Evolutionary conservation across 1,140 invertebrate genomes (phyloP).

Genomic region (Diorhabda sublineata): DNA sequence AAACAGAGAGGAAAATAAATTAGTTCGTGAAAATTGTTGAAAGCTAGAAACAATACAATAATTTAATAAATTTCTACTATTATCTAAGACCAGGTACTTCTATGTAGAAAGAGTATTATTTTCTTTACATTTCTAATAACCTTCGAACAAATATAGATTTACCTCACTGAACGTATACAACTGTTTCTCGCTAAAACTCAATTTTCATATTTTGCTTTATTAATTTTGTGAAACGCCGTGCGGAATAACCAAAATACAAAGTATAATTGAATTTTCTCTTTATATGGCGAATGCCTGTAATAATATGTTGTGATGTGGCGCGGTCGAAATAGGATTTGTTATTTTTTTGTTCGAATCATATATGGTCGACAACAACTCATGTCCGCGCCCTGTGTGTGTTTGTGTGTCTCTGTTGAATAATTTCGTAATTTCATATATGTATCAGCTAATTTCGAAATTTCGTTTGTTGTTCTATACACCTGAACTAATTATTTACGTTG

Average conservation of each 20-base stretch:
- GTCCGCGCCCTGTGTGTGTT: not conserved
- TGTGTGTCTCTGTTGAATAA: not conserved
- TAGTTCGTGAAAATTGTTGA: too few species aligned
- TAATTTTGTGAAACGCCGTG: slow-evolving; percentile 15
- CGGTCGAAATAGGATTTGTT: slow-evolving; percentile 5
- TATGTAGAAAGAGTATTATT: too few species aligned
- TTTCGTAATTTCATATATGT: not conserved
- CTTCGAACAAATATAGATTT: not conserved
- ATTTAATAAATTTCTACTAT: too few species aligned
- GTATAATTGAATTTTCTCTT: slow-evolving; percentile 9
- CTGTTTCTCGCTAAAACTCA: slow-evolving; percentile 10
- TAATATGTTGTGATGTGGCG: slow-evolving; percentile 11
- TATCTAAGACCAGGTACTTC: too few species aligned
- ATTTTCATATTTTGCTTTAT: slow-evolving; percentile 15
- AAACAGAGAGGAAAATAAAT: too few species aligned
- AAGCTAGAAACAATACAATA: too few species aligned
- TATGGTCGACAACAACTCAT: not conserved
- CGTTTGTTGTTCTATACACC: not conserved
- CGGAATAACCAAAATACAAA: slow-evolving; percentile 11
- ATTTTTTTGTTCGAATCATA: slow-evolving; percentile 5
- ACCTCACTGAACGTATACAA: slow-evolving; percentile 6
- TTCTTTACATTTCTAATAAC: too few species aligned
- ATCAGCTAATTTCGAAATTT: not conserved
- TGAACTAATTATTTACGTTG: slow-evolving; percentile 1
- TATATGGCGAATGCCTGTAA: not conserved